Evolutionary conservation across 1,140 invertebrate genomes (phyloP).

Genomic region (Orchesella cincta): DNA sequence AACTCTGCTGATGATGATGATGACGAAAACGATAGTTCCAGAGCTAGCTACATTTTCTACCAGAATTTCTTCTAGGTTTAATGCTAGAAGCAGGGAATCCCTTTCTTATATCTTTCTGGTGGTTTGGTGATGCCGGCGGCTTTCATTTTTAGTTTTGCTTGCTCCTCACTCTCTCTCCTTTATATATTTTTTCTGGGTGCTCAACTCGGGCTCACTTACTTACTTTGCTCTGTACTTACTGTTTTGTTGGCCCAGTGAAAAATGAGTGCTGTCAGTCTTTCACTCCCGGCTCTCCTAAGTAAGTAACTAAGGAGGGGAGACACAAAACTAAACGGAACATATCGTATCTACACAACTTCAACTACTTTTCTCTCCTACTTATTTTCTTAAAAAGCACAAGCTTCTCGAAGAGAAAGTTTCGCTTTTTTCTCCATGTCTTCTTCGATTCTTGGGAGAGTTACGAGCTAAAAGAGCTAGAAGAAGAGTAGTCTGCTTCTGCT

Average conservation of each 20-base stretch:
- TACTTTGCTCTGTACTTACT: not conserved
- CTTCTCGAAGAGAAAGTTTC: conserved; percentile 13
- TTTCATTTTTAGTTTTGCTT: conserved; percentile 6
- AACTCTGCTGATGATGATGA: not conserved
- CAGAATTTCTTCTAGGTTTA: too few relatives aligned
- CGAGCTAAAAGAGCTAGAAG: not conserved
- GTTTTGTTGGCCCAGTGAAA: conserved; percentile 42
- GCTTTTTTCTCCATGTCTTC: not conserved
- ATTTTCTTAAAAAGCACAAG: conserved; percentile 29
- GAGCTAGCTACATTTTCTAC: too few relatives aligned
- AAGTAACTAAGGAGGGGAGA: conserved; percentile 41
- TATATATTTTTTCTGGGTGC: not conserved
- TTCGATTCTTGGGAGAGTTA: conserved; percentile 15
- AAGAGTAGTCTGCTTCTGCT: not conserved
- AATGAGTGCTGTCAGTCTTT: conserved; percentile 49
- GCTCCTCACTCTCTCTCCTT: not conserved
- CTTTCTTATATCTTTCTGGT: not conserved
- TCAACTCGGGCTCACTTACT: not conserved
- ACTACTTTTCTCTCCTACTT: conserved; percentile 25
- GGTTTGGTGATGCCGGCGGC: not conserved
- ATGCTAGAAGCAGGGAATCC: too few relatives aligned
- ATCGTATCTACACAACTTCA: conserved; percentile 18
- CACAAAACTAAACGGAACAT: conserved; percentile 20
- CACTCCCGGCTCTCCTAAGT: conserved; percentile 25
- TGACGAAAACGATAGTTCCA: too few relatives aligned